These are phyloP conservation scores for Cryptus armator DNA, from an alignment of 2,888 invertebrate species.

Conservation along the genomic window DNA sequence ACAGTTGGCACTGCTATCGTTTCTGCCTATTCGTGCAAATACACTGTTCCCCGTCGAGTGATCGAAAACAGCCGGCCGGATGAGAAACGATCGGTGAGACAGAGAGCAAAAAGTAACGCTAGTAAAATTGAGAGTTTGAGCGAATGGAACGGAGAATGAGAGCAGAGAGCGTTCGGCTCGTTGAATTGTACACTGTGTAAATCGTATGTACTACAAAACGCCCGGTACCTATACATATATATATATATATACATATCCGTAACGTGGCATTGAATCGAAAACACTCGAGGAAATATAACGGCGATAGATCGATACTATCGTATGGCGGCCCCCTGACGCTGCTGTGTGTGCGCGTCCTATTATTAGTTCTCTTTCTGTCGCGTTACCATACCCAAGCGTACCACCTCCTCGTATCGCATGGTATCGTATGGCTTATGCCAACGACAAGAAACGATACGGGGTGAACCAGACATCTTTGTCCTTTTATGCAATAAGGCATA, in stretches of 20 bases:
- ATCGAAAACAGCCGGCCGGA: slow-evolving; percentile 61
- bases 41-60: slow-evolving; percentile 46
- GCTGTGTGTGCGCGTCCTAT: slow-evolving; percentile 6
- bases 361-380: slow-evolving; percentile 36
- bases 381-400: not conserved
- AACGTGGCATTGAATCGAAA: slow-evolving; percentile 21
- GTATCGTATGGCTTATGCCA: not conserved
- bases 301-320: slow-evolving; percentile 31
- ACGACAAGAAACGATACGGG: not conserved
- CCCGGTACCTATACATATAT: not conserved
- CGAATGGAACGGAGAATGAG: slow-evolving; percentile 11
- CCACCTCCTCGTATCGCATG: not conserved
- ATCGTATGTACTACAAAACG: not conserved
- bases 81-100: slow-evolving; percentile 23
- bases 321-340: slow-evolving; percentile 2
- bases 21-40: slow-evolving; percentile 48
- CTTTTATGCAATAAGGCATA: not conserved
- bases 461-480: not conserved
- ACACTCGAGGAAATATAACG: slow-evolving; percentile 30
- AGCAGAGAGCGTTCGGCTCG: slow-evolving; percentile 1
- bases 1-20: slow-evolving; percentile 15
- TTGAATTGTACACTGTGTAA: slow-evolving; percentile 13
- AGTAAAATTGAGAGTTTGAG: slow-evolving; percentile 18
- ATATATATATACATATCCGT: not conserved
- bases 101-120: not conserved